Evolutionary conservation across 1,140 invertebrate species (phyloP), one percentile per base, ranked within the genome.

Genomic region (Pogonus chalceus): DNA sequence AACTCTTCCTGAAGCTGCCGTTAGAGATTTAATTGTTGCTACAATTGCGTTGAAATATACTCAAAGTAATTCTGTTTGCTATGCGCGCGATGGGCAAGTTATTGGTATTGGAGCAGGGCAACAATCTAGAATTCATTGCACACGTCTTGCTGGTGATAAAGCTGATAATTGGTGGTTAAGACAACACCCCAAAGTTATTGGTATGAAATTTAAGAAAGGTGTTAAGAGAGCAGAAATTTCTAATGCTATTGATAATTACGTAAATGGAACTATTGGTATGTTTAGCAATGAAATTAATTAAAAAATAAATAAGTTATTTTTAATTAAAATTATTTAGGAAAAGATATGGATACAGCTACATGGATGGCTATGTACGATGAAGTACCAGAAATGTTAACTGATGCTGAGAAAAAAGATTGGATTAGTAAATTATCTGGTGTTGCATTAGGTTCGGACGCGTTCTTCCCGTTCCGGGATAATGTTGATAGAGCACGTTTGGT

Each of bases 91-190:
- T 72, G 92, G 92, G 0, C 90, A 99, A 78, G 88, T 97, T 0
- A 87, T 49, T 23, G 95, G 96, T 35, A 96, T 98, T 58, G 96
- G 96, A 39, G 96, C 96, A 22, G 96, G 96, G 0, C 96, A 98
- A 67, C 96, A 99, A 69, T 96, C 92, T 0, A 79, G 96, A 57
- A 98, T 99, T 65, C 95, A 98, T 71, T 98, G 95, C 70, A 98
- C 95, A 0, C 79, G 96, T 61, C 77, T 99, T 56, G 96, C 96
- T 54, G 95, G 94, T 16, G 91, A 95, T 65, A 98, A 99, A 73
- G 92, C 92, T n/a, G 89, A 94, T 67, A 92, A 95, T 73, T 98
- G 95, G 95, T 98, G 95, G 95, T 69, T 97, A 57, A 81, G 96
- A 21, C 89, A 94, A 51, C 95, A 98, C 72, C 92, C 94, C 16